Base-by-base conservation (phyloP, 2,797 vertebrate species). In the Enteromius argenteus region DNA sequence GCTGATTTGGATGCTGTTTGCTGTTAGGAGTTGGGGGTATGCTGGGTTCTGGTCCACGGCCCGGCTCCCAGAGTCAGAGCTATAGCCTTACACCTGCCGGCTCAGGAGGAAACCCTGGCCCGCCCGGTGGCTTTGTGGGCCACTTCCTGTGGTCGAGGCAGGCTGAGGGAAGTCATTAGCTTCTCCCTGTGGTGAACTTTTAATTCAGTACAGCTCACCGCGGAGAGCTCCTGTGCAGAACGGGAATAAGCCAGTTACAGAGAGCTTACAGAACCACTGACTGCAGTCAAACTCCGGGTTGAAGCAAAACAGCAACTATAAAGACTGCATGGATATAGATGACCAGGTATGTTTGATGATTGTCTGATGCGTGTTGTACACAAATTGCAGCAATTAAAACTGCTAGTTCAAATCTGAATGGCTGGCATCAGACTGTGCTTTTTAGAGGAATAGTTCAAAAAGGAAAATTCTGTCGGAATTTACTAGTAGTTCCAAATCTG, bases 141-240 rank as follows among this genome's bases (percentile, higher is more conserved):
- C 77, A 78, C 79, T 84, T 89, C 84, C 87, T 88, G 81, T 84
- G 80, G 74, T 86, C 79, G 49, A 86, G 72, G 83, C 73, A 77
- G 76, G 80, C 87, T 86, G 74, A 44, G 86, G 53, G 84, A 88
- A 87, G 86, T 89, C 88, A 90, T 88, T 91, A 90, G 84, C 81
- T 85, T 73, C 51, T 81, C 42, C 89, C 89, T 32, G 86, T 85
- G 32, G 90, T 73, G 84, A 90, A 86, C 85, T 89, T 91, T 90
- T 89, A 89, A 91, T 90, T 90, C 86, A 49, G 87, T 69, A 76
- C 86, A 80, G 80, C 37, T 58, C 75, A 87, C 87, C 53, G 32
- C 84, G 35, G 86, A 72, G 84, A 85, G 13, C 32, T 72, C 78
- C 44, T 13, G 3, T 73, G 60, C 46, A 72, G 56, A 11, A 10